Evolutionary conservation across 2,888 invertebrate genomes (phyloP).

Genomic region (Eubasilissa splendida): DNA sequence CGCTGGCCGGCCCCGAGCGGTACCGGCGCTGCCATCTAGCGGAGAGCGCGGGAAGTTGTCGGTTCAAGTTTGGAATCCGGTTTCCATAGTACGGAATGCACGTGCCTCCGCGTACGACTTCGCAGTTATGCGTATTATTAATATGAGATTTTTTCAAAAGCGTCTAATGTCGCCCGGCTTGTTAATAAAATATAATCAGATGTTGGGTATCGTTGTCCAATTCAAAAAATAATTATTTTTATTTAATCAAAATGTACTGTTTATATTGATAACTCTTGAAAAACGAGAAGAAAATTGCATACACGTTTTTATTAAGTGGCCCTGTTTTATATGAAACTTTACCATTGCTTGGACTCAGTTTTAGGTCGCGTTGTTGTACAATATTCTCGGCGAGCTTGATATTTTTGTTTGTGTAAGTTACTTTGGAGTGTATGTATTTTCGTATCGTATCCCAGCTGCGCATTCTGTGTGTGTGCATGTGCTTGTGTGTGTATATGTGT

Average conservation of each 20-base stretch:
- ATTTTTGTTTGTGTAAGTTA: constrained; percentile 27
- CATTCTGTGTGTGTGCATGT: not conserved
- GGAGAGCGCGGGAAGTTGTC: constrained; percentile 30
- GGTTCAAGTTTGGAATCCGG: constrained; percentile 22
- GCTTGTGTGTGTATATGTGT: constrained; percentile 14
- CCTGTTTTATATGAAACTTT: no score
- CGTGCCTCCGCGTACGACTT: not conserved
- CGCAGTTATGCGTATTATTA: no score
- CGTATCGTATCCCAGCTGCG: constrained; percentile 31
- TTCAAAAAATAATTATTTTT: no score
- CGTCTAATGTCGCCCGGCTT: no score
- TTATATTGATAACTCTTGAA: no score
- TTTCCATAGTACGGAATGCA: not conserved
- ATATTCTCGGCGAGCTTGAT: constrained; percentile 9
- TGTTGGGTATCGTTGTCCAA: no score
- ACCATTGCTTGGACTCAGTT: not conserved
- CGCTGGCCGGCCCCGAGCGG: not conserved
- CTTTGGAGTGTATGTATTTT: constrained; percentile 20
- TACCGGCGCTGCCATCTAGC: constrained; percentile 47
- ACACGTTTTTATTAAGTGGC: no score
- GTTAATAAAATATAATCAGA: no score
- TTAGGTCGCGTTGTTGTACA: constrained; percentile 7
- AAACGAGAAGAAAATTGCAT: no score
- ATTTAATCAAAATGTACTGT: no score
- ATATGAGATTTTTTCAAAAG: no score